Evolutionary conservation across 2,113 vertebrate species (phyloP), one percentile per base, ranked within the genome.

Genomic region (Morone saxatilis): DNA sequence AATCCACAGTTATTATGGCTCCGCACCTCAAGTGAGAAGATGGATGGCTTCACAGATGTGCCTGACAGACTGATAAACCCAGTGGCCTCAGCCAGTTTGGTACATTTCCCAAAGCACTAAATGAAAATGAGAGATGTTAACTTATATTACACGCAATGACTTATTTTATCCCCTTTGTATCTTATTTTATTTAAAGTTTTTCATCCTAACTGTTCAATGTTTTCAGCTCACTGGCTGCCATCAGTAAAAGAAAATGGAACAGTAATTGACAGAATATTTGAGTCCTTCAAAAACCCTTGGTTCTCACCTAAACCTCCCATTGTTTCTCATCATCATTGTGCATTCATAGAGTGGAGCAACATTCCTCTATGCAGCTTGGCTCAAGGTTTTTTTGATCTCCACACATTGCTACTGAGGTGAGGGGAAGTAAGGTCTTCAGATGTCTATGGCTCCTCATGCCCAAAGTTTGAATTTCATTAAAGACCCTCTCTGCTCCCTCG

Each of bases 391-490:
- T 94, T 92, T 94, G 91, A 94, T 94, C 92, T 92, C 77, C 77
- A 68, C 86, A 89, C 88, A 84, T 84, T 76, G 88, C 65, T 60
- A 74, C 89, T 86, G 90, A 91, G 91, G 91, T 93, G 91, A 93
- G 83, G 81, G 84, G 87, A 91, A 92, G 86, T 86, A 57, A 90
- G 90, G 90, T 94, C 91, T 77, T 91, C 84, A 92, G 88, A 92
- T 93, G 90, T 94, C 91, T 92, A 80, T 87, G 84, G 88, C 88
- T 93, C 86, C 89, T 92, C 90, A 90, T 90, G 84, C 87, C 91
- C 88, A 93, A 93, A 94, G 92, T 95, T 94, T 92, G 93, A 94
- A 93, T 95, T 94, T 94, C 93, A 94, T 94, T 93, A 94, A 91
- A 93, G 93, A 85, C 80, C 86, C 89, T 91, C 79, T 94, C 86